Evolutionary conservation across 1,140 invertebrate species (phyloP), one percentile per base, ranked within the genome.

Genomic region (Eueides isabella): DNA sequence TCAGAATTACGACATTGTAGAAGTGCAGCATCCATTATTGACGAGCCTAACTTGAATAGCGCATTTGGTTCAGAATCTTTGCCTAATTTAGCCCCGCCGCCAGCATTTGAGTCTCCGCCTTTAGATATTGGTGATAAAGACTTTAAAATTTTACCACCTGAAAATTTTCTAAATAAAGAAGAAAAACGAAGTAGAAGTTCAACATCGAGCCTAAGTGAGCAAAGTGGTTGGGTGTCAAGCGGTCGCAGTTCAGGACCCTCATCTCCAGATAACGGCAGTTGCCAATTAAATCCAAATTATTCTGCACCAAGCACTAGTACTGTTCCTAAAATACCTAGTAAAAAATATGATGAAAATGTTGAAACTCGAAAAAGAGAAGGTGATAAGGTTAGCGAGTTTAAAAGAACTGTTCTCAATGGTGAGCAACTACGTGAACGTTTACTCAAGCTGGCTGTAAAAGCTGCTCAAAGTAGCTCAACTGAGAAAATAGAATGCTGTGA

Each of bases 201-300:
- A 19, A 96, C 96, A 0, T 96, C 96, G 3, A 96, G 96, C 69
- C 91, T 96, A 29, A 96, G 96, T 78, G 96, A 96, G 88, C 96
- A 96, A 87, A 96, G 96, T 77, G 96, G 96, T 0, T 97, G 96
- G 96, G 96, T 97, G 2, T 96, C 96, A 63, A 96, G 96, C 90
- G 95, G 90, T 79, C 94, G 93, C 76, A 96, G 93, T 87, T 96
- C 94, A 44, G 94, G 87, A 38, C 94, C 92, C 67, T 95, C 93
- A 61, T 93, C 94, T 66, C 94, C 95, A 4, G 94, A 95, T 77
- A 94, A 91, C 81, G 88, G 84, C 31, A 92, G 88, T 80, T 85
- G 89, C 86, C 90, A 92, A 90, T 88, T 93, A 87, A 92, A 91
- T 72, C 88, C 91, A 83, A 91, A 87, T 74, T 88, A 81, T 75